Evolutionary conservation across 2,797 vertebrate species (phyloP).

Genomic region (Labeo calbasu): DNA sequence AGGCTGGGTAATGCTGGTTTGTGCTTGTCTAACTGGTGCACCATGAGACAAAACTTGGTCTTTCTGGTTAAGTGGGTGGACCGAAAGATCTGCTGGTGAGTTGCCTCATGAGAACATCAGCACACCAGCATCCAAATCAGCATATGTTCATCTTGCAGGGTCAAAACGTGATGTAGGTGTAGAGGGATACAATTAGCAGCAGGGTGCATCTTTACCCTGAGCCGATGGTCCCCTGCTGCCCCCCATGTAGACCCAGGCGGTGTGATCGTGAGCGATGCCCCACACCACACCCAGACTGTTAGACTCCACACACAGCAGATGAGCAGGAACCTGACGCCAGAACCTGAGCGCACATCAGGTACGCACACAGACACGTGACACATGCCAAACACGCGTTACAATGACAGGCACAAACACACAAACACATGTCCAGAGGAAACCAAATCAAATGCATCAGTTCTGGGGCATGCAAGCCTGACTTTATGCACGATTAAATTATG

Average conservation of each 20-base stretch:
- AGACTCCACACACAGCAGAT: slow-evolving; percentile 88
- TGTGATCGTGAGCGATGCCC: slow-evolving; percentile 92
- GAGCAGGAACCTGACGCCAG: slow-evolving; percentile 95
- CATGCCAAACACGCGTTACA: slow-evolving; percentile 33
- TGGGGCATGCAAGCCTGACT: background rate
- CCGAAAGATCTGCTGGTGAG: background rate
- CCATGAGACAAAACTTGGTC: background rate
- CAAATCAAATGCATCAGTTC: background rate
- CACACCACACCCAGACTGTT: slow-evolving; percentile 91
- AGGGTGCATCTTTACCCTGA: slow-evolving; percentile 79
- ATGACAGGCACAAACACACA: slow-evolving; percentile 9
- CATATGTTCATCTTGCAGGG: background rate
- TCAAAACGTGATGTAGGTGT: background rate
- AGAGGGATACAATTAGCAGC: slow-evolving; percentile 15
- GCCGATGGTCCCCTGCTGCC: slow-evolving; percentile 80
- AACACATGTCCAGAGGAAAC: slow-evolving; percentile 9
- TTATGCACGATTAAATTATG: background rate
- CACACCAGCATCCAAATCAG: slow-evolving; percentile 4
- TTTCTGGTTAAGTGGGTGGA: background rate
- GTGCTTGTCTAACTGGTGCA: background rate
- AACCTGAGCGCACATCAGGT: slow-evolving; percentile 83
- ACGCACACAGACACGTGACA: slow-evolving; percentile 18
- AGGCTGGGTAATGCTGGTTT: background rate
- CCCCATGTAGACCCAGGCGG: slow-evolving; percentile 91
- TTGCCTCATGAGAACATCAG: background rate